phyloP scores from a whole-genome alignment of 2,888 invertebrate species.

The Eupithecia tripunctaria region DNA sequence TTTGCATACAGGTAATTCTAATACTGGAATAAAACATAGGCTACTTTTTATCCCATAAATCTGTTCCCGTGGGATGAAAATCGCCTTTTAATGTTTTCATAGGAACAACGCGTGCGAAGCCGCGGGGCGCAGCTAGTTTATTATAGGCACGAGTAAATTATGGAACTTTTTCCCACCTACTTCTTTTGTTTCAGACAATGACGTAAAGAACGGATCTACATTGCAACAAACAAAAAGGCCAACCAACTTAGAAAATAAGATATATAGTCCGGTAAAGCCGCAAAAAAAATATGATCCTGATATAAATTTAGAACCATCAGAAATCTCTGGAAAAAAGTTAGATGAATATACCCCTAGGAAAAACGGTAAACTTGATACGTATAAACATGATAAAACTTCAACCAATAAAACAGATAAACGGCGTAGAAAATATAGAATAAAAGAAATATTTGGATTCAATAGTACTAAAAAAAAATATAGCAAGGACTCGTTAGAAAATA shows the following conservation, averaged over 20 bases:
- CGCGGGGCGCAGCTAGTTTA: no score
- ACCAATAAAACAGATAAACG: not conserved
- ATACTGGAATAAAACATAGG: no score
- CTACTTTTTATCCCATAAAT: no score
- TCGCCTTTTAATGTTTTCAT: no score
- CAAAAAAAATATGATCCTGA: no score
- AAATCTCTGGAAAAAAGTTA: not conserved
- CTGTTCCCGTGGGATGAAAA: no score
- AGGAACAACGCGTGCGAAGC: no score
- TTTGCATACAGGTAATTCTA: no score
- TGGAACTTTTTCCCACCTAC: not conserved
- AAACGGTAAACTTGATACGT: not conserved
- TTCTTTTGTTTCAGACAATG: not conserved
- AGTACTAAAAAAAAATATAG: not conserved
- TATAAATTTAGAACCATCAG: not conserved
- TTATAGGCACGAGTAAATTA: not conserved
- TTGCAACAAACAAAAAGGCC: not conserved
- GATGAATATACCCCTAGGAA: not conserved
- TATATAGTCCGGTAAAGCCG: no score
- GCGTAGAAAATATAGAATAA: not conserved
- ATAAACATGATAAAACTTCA: not conserved
- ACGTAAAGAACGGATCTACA: not conserved
- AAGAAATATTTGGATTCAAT: not conserved
- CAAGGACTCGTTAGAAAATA: not conserved
- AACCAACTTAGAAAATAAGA: not conserved